These are phyloP conservation scores for Synodontis membranacea DNA, from an alignment of 2,113 vertebrate species.

Conservation along the genomic window DNA sequence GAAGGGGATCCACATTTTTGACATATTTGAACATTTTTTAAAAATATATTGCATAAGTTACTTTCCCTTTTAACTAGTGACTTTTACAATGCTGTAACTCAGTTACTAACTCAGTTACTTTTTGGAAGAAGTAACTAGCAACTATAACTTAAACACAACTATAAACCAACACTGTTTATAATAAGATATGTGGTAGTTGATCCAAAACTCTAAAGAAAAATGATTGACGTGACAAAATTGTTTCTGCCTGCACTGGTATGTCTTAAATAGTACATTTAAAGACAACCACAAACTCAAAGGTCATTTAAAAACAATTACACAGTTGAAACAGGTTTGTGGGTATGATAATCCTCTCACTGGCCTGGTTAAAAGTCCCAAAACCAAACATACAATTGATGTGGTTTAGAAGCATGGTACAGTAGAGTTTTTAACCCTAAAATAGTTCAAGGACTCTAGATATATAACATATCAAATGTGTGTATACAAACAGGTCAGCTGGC, in stretches of 20 bases:
- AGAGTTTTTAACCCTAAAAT: slow-evolving; percentile 46
- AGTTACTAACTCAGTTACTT: too few relatives aligned
- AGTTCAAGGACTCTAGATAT: slow-evolving; percentile 39
- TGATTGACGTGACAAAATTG: not conserved
- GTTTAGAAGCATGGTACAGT: slow-evolving; percentile 3
- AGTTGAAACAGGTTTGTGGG: not conserved
- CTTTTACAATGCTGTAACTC: too few relatives aligned
- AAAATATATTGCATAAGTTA: too few relatives aligned
- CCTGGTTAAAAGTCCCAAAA: not conserved
- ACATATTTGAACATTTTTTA: too few relatives aligned
- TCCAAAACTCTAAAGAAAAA: not conserved
- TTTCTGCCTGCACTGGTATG: not conserved
- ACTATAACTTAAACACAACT: too few relatives aligned
- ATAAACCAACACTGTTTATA: too few relatives aligned
- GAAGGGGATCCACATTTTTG: too few relatives aligned
- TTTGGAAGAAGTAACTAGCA: too few relatives aligned
- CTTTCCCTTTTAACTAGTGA: too few relatives aligned
- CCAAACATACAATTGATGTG: not conserved
- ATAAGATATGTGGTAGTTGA: not conserved
- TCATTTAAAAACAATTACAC: not conserved
- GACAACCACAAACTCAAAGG: not conserved
- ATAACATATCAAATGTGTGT: slow-evolving; percentile 43
- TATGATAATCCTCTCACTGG: not conserved
- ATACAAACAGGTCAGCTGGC: slow-evolving; percentile 47
- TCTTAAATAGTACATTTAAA: not conserved